Conservation (phyloP, 2,797 vertebrate species). For the Yasuhikotakia modesta region DNA sequence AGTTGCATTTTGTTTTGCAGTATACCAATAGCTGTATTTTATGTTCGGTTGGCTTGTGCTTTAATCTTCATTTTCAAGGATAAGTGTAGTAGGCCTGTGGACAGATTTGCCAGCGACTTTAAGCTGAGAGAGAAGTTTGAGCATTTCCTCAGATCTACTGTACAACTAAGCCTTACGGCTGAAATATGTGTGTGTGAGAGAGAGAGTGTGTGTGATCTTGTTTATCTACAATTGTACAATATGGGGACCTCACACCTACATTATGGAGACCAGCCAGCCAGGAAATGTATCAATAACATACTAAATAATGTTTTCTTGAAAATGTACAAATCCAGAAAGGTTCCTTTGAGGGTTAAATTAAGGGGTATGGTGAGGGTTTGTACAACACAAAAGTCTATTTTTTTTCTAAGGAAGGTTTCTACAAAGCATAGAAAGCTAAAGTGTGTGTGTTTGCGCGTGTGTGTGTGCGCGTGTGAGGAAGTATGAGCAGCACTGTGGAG, state of each 20-base stretch:
- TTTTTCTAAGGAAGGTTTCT: no score
- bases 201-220: background rate
- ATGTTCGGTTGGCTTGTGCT: constrained; percentile 22
- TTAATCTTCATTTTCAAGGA: constrained; percentile 27
- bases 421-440: no score
- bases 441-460: background rate
- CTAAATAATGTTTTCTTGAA: no score
- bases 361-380: no score
- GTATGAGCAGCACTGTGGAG: background rate
- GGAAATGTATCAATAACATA: no score
- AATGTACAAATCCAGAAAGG: no score
- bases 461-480: background rate
- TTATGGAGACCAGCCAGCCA: no score
- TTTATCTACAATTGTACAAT: no score
- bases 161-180: constrained; percentile 28
- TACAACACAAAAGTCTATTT: no score
- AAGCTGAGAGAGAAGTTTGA: constrained; percentile 9
- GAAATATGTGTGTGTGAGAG: constrained; percentile 11
- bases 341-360: no score
- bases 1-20: constrained; percentile 8
- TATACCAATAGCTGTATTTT: constrained; percentile 5
- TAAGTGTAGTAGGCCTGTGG: constrained; percentile 2
- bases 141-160: background rate
- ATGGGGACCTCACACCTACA: no score
- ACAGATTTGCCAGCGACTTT: constrained; percentile 26